Evolutionary conservation across 2,888 invertebrate species (phyloP), one percentile per base, ranked within the genome.

Genomic region (Drosophila putrida): DNA sequence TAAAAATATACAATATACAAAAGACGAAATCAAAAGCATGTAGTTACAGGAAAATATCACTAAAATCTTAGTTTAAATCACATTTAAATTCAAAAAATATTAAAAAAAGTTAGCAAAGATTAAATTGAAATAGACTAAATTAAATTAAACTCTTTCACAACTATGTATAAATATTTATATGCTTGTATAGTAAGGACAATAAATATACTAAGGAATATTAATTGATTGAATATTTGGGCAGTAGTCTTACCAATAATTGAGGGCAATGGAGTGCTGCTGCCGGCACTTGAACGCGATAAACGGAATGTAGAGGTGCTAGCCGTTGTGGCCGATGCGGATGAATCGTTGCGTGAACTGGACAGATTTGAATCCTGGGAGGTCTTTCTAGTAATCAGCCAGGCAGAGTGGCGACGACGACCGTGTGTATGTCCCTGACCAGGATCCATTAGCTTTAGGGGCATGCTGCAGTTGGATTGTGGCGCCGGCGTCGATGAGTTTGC

Each of bases 281-380:
- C 91, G 2, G 92, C 96, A 90, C 96, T 97, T 47, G 97, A 97
- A 55, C 97, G 94, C 9, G 97, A 97, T 88, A 97, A 95, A 70
- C 97, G 94, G 95, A 97, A 98, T 60, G 97, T 97, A 85, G 97
- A 96, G 15, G 98, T 98, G 87, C 96, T 97, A 47, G 97, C 97
- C 1, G 97, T 97, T 15, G 97, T 97, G 28, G 97, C 97, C 6
- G 97, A 97, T 2, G 97, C 97, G 0, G 97, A 97, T 11, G 97
- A 98, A 92, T 98, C 98, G 93, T 98, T 98, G 55, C 98, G 94
- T 25, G 97, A 97, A 84, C 96, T 97, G 49, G 97, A 97, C 77
- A 98, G 93, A 92, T 97, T 98, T 5, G 98, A 98, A 91, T 98
- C 98, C 92, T 98, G 97, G 10, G 97, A 97, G 0, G 97, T 97